These are phyloP conservation scores for Cyanoderma ruficeps DNA, from an alignment of 2,113 vertebrate species.

Conservation along the genomic window DNA sequence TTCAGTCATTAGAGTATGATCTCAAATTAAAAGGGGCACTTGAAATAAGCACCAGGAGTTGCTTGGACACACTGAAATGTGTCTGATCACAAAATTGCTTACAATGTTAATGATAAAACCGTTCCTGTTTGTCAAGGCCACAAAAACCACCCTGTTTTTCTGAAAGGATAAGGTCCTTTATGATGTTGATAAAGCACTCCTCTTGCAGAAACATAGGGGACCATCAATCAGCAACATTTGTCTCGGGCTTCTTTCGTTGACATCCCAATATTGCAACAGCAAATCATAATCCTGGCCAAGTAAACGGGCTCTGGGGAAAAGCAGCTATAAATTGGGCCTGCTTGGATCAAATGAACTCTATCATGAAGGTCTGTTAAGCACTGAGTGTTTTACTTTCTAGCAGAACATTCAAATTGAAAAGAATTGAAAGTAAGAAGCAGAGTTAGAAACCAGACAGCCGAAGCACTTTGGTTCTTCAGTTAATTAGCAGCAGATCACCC, in stretches of 20 bases:
- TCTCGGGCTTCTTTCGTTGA: slow-evolving; percentile 64
- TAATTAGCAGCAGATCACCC: slow-evolving; percentile 37
- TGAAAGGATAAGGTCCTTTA: slow-evolving; percentile 59
- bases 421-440: not conserved
- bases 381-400: slow-evolving; percentile 39
- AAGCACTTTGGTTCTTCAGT: not conserved
- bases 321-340: slow-evolving; percentile 63
- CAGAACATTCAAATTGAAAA: slow-evolving; percentile 48
- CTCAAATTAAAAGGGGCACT: not conserved
- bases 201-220: slow-evolving; percentile 55
- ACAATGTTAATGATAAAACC: slow-evolving; percentile 12
- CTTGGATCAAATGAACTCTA: slow-evolving; percentile 68
- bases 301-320: slow-evolving; percentile 69
- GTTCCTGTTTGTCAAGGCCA: slow-evolving; percentile 22
- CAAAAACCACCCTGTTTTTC: slow-evolving; percentile 14
- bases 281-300: slow-evolving; percentile 75
- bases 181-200: slow-evolving; percentile 67
- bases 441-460: not conserved
- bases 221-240: slow-evolving; percentile 70
- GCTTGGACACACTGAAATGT: not conserved
- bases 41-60: not conserved
- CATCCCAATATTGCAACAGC: slow-evolving; percentile 72
- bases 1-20: not conserved
- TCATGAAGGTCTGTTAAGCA: slow-evolving; percentile 63
- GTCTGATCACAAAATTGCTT: slow-evolving; percentile 7